Base-by-base conservation (phyloP, 2,888 invertebrate genomes). In the Orthonevra nobilis region DNA sequence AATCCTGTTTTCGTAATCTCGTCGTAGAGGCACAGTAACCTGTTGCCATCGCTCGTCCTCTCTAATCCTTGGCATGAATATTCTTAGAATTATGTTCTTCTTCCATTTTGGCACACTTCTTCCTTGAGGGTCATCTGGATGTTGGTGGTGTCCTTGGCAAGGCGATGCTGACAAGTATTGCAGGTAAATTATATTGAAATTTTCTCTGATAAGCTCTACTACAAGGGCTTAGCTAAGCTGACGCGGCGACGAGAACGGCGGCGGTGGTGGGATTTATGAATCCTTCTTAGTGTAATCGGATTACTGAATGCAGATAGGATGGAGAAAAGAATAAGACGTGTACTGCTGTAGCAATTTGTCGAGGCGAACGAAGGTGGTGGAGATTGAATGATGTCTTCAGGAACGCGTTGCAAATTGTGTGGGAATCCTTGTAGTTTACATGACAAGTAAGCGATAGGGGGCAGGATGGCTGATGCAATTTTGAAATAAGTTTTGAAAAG, bases 101-200 rank as follows among this genome's bases (percentile, higher is more conserved):
- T 19, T 15, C 10, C 12, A 32, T 56, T 23, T 23, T 23, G 23
- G 23, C 23, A 4, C 23, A 23, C 23, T 4, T n/a, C n/a, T n/a
- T n/a, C n/a, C n/a, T n/a, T n/a, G n/a, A n/a, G n/a, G n/a, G n/a
- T n/a, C n/a, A n/a, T n/a, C n/a, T n/a, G n/a, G n/a, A n/a, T n/a
- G 23, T 3, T 4, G 23, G 23, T 5, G 42, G 56, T 30, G 19
- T 40, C 42, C 44, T 42, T n/a, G n/a, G 32, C 7, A 30, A 66
- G 52, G 38, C n/a, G n/a, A n/a, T n/a, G n/a, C n/a, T 56, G 68
- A 77, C 72, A 77, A 66, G 72, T 72, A 77, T 46, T 44, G 28
- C 64, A 77, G 79, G 79, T 79, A 79, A 79, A 79, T 79, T 66
- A 63, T 79, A 73, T 68, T 68, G 66, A 73, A 79, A 79, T 79